Evolutionary conservation across 2,113 vertebrate genomes (phyloP), one percentile per base, ranked within the genome.

Genomic region (Alouatta palliata): DNA sequence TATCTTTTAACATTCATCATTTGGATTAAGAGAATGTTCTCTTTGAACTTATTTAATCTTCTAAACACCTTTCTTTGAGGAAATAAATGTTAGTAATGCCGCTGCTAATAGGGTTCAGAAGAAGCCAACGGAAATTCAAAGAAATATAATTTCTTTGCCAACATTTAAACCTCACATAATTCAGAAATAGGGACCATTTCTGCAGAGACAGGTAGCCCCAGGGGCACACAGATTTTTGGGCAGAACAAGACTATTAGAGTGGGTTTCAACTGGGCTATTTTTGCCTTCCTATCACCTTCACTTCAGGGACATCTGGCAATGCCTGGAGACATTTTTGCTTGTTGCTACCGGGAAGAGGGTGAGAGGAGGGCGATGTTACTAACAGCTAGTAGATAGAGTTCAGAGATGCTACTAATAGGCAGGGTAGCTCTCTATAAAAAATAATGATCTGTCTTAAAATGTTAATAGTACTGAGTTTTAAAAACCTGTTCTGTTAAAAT

Each of bases 1-100:
- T 19, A 52, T 76, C 8, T 47, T 85, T 25, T 27, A n/a, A 35
- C 9, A 32, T 47, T 86, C 49, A 64, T 64, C 30, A 47, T 35
- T 83, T 83, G 17, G 2, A 37, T 43, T 23, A 47, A 77, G 45
- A 64, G 32, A 66, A 32, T 2, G 23, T 73, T 81, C 17, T 49
- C 76, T 92, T 45, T 82, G 16, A 92, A 73, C 27, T 88, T 37
- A 58, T 49, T 82, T 84, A 58, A 96, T 71, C 70, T 88, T 88
- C 14, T 23, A 30, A 45, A 40, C 54, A 16, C 20, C 3, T 64
- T 37, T 77, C 5, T 90, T 58, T 77, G 30, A 83, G 13, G 20
- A 87, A 77, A 47, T 37, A 61, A 32, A 79, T 16, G 1, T 80
- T 88, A 79, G 23, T 43, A 30, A 40, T 73, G 11, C 9, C 71